Conservation (phyloP, 2,888 invertebrate species). For the Spicauda simplicius region DNA sequence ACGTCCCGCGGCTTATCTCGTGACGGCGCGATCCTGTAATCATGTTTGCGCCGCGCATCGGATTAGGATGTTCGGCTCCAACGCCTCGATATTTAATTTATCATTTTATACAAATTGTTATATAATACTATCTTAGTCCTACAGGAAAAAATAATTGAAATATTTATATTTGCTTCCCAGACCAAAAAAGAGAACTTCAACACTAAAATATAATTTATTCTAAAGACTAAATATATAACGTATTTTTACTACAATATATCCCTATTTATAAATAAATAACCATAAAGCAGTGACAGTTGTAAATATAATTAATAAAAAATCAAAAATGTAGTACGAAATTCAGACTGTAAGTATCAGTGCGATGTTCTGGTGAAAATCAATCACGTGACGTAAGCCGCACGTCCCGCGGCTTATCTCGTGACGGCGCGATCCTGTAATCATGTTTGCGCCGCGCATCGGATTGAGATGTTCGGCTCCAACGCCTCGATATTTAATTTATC, state of each 20-base stretch:
- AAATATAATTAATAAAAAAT: no score
- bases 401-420: not conserved
- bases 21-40: slow-evolving; percentile 1
- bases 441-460: not conserved
- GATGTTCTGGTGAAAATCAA: not conserved
- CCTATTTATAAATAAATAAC: no score
- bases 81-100: not conserved
- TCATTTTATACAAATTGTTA: no score
- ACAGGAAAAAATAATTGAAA: no score
- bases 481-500: not conserved
- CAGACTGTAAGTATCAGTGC: not conserved
- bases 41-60: not conserved
- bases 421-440: slow-evolving; percentile 1
- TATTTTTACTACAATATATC: no score
- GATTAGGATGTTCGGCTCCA: not conserved
- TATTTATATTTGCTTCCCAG: no score
- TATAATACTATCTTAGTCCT: no score
- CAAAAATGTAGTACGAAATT: no score
- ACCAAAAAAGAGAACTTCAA: no score
- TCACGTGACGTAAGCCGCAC: not conserved
- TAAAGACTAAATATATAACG: no score
- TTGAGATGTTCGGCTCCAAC: not conserved
- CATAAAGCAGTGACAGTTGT: no score
- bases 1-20: not conserved
- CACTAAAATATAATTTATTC: no score